Conservation (phyloP, 2,888 invertebrate genomes). For the Hirudinaria manillensis region DNA sequence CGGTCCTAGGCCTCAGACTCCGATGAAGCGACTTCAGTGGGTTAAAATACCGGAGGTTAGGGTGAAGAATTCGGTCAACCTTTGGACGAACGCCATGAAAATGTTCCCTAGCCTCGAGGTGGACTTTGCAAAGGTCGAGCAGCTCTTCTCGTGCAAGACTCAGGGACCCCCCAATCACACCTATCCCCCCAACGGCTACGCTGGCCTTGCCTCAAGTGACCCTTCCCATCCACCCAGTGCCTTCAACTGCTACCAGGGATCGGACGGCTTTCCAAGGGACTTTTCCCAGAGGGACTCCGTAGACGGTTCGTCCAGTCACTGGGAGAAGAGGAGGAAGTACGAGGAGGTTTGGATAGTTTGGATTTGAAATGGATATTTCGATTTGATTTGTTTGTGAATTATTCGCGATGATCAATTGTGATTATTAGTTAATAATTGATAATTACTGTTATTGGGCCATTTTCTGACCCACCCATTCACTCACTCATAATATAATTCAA, state of each 20-base stretch:
- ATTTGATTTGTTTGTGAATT: neutral
- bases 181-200: slow-evolving; percentile 16
- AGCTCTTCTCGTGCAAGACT: slow-evolving; percentile 46
- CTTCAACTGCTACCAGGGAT: neutral
- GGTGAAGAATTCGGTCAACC: slow-evolving; percentile 81
- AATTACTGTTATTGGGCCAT: neutral
- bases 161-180: slow-evolving; percentile 31
- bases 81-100: slow-evolving; percentile 70
- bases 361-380: neutral
- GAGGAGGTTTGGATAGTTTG: slow-evolving; percentile 37
- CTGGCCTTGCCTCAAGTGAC: neutral
- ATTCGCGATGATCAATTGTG: neutral
- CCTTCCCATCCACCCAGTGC: neutral
- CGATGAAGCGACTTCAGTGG: slow-evolving; percentile 97
- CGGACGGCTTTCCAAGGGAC: too few relatives aligned
- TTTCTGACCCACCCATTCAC: neutral
- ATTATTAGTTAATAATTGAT: neutral
- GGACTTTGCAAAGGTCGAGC: slow-evolving; percentile 51
- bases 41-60: slow-evolving; percentile 76
- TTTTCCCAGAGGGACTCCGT: too few relatives aligned
- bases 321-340: slow-evolving; percentile 49
- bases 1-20: slow-evolving; percentile 78
- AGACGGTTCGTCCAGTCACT: slow-evolving; percentile 35
- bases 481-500: neutral
- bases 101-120: slow-evolving; percentile 43